Evolutionary conservation across 2,797 vertebrate species (phyloP).

Genomic region (Hapalemur alaotrensis): DNA sequence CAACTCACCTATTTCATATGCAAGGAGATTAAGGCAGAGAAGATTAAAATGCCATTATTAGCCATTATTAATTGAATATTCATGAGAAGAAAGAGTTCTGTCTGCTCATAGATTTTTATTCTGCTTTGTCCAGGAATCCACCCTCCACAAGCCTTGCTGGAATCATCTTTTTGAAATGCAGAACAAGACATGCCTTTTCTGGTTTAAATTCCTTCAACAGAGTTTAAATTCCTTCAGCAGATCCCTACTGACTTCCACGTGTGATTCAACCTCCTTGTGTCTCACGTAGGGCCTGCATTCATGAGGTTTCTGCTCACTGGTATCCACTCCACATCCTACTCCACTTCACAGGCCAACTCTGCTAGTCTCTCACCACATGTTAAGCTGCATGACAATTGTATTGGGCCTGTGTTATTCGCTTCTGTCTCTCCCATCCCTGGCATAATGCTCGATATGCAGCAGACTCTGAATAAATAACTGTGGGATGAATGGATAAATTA

Average conservation of each 20-base stretch:
- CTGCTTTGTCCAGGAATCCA: background rate
- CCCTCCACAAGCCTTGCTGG: background rate
- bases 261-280: background rate
- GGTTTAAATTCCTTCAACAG: background rate
- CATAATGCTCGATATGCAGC: background rate
- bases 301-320: background rate
- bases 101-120: background rate
- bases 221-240: background rate
- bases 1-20: background rate
- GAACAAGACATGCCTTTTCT: background rate
- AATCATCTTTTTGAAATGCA: background rate
- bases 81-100: background rate
- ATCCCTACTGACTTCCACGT: background rate
- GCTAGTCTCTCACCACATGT: fast-evolving
- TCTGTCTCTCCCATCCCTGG: background rate
- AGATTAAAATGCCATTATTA: background rate
- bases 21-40: background rate
- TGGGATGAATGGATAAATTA: background rate
- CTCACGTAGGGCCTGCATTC: background rate
- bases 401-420: background rate
- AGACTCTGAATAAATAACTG: background rate
- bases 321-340: background rate
- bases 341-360: background rate
- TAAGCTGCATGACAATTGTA: background rate
- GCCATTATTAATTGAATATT: background rate